Evolutionary conservation across 2,113 vertebrate species (phyloP), one percentile per base, ranked within the genome.

Genomic region (Oncorhynchus tshawytscha): DNA sequence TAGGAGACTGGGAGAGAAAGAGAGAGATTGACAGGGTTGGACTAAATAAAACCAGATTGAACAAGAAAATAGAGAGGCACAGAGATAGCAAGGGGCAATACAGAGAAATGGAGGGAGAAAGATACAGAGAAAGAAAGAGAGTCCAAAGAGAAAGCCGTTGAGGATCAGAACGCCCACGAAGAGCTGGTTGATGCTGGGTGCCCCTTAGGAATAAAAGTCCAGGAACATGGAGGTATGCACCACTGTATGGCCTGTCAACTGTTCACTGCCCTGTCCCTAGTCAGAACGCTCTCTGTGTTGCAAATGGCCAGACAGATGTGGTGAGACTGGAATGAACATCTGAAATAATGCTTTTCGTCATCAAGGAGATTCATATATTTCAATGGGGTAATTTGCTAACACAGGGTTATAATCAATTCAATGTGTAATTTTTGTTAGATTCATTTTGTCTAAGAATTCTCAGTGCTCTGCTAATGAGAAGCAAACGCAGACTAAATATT

Each of bases 251-350:
- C 82, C 84, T 87, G 87, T 87, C 90, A 89, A 34, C 73, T 70
- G 7, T 83, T 78, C 66, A 20, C 80, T 70, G 76, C 82, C 54
- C 73, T 16, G 59, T 6, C 31, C 31, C 80, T 45, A 45, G 71
- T 60, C 20, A 84, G 84, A 82, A 76, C 76, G 13, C 67, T 25
- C 20, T 73, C 67, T 59, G 9, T 34, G 66, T 84, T 87, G 89
- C 86, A 85, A 87, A 88, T 86, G 83, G 88, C 86, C 76, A 85
- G 74, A 88, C 90, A 90, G 85, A 90, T 89, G 87, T 86, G 86
- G 76, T 82, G 3, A 15, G 49, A 51, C 78, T 71, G 75, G 73
- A 51, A 51, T 51, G 3, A 51, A 78, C 69, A 64, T 80, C 81
- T 73, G 84, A 86, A 88, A 86, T 86, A 90, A 86, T 84, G 82